Evolutionary conservation across 2,888 invertebrate genomes (phyloP), one percentile per base, ranked within the genome.

Genomic region (Sinhomidia bicolor): DNA sequence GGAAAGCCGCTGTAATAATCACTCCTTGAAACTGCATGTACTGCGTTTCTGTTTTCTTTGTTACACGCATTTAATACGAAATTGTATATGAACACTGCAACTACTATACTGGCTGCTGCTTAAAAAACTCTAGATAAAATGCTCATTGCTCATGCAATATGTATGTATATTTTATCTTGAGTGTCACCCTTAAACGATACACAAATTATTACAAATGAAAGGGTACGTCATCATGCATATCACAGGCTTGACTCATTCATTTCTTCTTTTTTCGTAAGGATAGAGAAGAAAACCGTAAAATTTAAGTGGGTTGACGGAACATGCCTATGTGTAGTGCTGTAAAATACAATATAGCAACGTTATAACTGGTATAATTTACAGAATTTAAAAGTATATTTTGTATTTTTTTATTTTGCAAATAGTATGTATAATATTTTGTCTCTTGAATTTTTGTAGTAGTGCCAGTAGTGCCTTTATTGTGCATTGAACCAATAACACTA

Each of bases 161-260:
- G 32, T 32, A 9, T 41, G 3, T 71, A 17, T 36, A 71, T 71
- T 65, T 29, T 71, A 41, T n/a, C 41, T 7, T 20, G 20, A 71
- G 10, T 17, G 41, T 71, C 71, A 71, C 20, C 41, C 41, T 71
- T 41, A 71, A 41, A 23, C 44, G 41, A 23, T 9, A 71, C 71
- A 44, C 68, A 68, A 68, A 71, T 71, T 71, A 41, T 71, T 71
- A 23, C 71, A 71, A 71, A 71, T 71, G 71, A 71, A 71, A 71
- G 71, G 14, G 71, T 23, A 44, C 44, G 41, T 44, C 36, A 17
- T 23, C 71, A 44, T 71, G 71, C 71, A 41, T 41, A 44, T 17
- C 44, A n/a, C 14, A 44, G 36, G 29, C 44, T 7, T 44, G 41
- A 23, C 44, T 71, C 65, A 65, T 65, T 32, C 65, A 65, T 65